Evolutionary conservation across 2,888 invertebrate genomes (phyloP), one percentile per base, ranked within the genome.

Genomic region (Zhuqinia jingwanae): DNA sequence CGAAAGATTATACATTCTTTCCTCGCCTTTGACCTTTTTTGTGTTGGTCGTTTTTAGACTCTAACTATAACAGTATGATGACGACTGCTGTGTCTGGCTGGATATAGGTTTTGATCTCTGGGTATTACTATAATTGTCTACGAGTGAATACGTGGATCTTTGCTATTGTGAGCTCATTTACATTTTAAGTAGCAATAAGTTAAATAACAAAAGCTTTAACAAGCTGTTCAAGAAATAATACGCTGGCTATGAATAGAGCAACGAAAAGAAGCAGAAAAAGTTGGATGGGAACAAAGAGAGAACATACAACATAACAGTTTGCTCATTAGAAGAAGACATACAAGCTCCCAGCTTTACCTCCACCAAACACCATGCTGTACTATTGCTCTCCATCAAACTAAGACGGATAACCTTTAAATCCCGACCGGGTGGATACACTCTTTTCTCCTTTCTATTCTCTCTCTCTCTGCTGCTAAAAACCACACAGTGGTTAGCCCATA

Each of bases 161-260:
- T 58, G 58, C 75, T 25, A 79, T 86, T 86, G 80, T 77, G 75
- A 53, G 63, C 68, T 79, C 80, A 86, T 86, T 86, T 86, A 75
- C 85, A 86, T 85, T 80, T 85, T 58, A 85, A 85, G 85, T 85
- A 85, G 85, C 75, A 56, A 63, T 78, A 78, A 78, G 63, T 63
- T 78, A 81, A 81, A 22, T 58, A 70, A 81, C 53, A 70, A 47
- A 70, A 70, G 70, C 47, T 81, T 82, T 82, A 82, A 82, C 82
- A 82, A 82, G 82, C 75, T 82, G 82, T 82, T 63, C 60, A 75
- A 73, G 30, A 58, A 73, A 70, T 70, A 22, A 68, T 56, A 70
- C 56, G 70, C 8, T 70, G 70, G 56, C 56, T 80, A 20, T 53
- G 53, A 80, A 80, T 65, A 53, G 50, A 13, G 50, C 13, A n/a